A percentile compares a stretch with the other conserved stretches of the same genome.
phyloP scores from a whole-genome alignment of 1,140 invertebrate genomes.

The Trachymyrmex cornetzi region DNA sequence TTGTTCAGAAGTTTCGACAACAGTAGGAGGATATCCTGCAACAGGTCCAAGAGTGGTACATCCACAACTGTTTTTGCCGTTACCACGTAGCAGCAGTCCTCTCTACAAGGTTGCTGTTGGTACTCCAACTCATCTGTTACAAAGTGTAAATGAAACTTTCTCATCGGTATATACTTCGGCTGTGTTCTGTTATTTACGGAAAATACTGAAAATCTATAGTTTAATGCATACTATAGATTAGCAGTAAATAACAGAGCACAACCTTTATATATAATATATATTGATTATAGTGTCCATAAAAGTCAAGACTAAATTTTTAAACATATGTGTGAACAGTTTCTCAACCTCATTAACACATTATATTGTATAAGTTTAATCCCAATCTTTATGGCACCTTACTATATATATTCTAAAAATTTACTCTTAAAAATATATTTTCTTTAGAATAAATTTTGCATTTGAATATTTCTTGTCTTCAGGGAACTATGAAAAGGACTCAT shows the following conservation, averaged over 20 bases:
- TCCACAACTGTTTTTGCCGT: slow-evolving; percentile 86
- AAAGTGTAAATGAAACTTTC: slow-evolving; percentile 79
- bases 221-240: no score
- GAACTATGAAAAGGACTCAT: slow-evolving; percentile 88
- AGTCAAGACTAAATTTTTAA: no score
- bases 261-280: no score
- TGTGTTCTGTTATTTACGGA: not conserved
- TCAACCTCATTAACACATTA: no score
- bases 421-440: not conserved
- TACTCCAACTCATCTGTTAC: slow-evolving; percentile 84
- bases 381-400: no score
- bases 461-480: slow-evolving; percentile 78
- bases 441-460: not conserved
- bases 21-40: slow-evolving; percentile 86
- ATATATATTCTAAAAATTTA: no score
- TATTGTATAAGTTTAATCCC: no score
- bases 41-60: slow-evolving; percentile 83
- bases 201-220: no score
- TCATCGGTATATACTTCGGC: not conserved
- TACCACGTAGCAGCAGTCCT: slow-evolving; percentile 82
- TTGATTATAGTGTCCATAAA: no score
- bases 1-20: slow-evolving; percentile 87
- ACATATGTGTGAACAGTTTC: no score
- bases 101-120: slow-evolving; percentile 86
- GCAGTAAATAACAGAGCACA: no score